Base-by-base conservation (phyloP, 2,888 invertebrate genomes). In the Xanthostigma xanthostigma region DNA sequence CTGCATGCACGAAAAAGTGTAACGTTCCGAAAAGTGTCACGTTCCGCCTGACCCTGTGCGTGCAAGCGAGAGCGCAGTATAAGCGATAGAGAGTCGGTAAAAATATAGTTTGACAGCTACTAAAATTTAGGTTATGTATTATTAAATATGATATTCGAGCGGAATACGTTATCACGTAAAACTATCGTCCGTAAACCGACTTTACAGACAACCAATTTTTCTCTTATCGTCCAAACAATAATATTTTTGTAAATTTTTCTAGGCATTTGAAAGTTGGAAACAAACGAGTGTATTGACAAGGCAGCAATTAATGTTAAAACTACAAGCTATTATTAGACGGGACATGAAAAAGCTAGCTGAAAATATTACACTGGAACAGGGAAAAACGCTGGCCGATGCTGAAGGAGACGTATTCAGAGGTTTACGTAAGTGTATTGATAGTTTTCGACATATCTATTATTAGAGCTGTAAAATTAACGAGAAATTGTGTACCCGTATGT, bases 381-480 rank as follows among this genome's bases (percentile, higher is more conserved):
- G 98, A 48, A 98, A 98, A 67, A 98, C 98, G 0, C 71, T 92
- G 53, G 81, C 84, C 10, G 98, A 98, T 71, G 97, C 98, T 1
- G 95, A 97, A 65, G 98, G 98, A 38, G 98, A 99, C 70, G 96
- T 98, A 3, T 77, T 93, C 51, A 78, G 98, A 64, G 98, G 98
- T 51, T 77, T 98, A 51, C 98, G 93, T 93, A 74, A 83, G 89
- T 81, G 52, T 38, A 10, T 8, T 14, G n/a, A 42, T 9, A 42
- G 9, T 42, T 27, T 9, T 17, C n/a, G 17, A 13, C n/a, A 14
- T 13, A 9, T 42, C 9, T 27, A 4, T 14, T 42, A 42, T 33
- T 42, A 27, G n/a, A 17, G 17, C 9, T 13, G n/a, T n/a, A n/a
- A n/a, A n/a, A n/a, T n/a, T n/a, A n/a, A n/a, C n/a, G n/a, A 14